Conservation (phyloP, 2,113 vertebrate genomes). For the Mungos mungo region DNA sequence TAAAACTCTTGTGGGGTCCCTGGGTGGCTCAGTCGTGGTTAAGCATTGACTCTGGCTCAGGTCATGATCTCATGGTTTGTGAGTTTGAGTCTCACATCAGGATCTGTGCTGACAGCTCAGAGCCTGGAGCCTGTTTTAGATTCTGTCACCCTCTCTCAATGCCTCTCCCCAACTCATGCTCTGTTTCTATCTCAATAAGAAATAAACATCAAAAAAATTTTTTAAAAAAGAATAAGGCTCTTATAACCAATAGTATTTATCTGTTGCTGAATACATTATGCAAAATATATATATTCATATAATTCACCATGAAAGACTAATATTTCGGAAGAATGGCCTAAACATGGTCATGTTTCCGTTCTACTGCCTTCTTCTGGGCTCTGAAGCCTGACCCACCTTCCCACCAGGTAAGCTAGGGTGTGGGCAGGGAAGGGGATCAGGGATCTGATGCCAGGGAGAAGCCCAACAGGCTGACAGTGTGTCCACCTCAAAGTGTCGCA, state of each 20-base stretch:
- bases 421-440: neutral
- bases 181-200: no score
- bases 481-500: neutral
- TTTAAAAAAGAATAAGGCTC: neutral
- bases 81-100: no score
- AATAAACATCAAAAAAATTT: no score
- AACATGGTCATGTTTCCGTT: neutral
- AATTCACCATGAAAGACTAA: neutral
- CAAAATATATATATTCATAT: neutral
- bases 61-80: no score
- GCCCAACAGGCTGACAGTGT: neutral
- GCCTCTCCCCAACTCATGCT: no score
- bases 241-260: neutral
- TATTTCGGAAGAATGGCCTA: constrained; percentile 44
- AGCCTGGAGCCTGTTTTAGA: no score
- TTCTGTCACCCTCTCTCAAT: no score
- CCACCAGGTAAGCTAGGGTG: neutral
- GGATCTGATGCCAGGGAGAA: neutral
- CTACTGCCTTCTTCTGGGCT: neutral
- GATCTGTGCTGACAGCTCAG: no score
- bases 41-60: no score
- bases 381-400: neutral
- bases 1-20: no score
- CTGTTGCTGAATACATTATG: neutral
- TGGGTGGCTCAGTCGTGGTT: no score